A percentile compares a stretch with the other conserved stretches of the same genome.
Evolutionary conservation across 2,113 vertebrate genomes (phyloP).

Genomic region (Hypomesus transpacificus): DNA sequence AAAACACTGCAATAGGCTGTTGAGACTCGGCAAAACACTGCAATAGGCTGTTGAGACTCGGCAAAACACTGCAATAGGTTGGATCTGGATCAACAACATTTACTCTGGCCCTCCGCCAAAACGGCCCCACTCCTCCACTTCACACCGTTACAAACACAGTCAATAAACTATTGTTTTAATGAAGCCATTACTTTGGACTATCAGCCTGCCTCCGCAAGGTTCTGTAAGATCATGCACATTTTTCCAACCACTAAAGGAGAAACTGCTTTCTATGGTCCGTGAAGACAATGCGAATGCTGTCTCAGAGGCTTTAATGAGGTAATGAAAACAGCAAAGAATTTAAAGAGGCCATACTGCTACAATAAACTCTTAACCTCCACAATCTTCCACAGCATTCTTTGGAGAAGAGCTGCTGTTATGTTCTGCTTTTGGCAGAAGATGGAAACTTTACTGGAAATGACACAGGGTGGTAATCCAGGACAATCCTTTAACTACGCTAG

Average conservation of each 20-base stretch:
- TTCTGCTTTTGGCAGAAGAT: background rate
- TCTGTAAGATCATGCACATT: background rate
- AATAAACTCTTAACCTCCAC: background rate
- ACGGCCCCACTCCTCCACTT: slow-evolving; percentile 10
- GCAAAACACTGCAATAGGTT: slow-evolving; percentile 13
- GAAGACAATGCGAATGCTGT: background rate
- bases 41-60: slow-evolving; percentile 19
- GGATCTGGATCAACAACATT: slow-evolving; percentile 30
- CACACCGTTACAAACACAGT: slow-evolving; percentile 6
- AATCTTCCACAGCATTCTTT: background rate
- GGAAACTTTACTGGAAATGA: background rate
- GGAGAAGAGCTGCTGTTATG: background rate
- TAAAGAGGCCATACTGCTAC: background rate
- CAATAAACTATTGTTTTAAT: slow-evolving; percentile 12
- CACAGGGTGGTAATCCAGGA: slow-evolving; percentile 5
- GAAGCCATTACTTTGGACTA: background rate
- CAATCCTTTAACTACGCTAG: background rate
- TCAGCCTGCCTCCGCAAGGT: background rate
- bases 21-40: slow-evolving; percentile 19
- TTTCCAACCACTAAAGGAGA: background rate
- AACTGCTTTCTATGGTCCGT: background rate
- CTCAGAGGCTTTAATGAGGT: background rate
- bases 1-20: slow-evolving; percentile 1
- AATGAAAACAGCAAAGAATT: background rate
- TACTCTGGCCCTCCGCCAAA: slow-evolving; percentile 25